Percentiles rank a stretch among this genome's conserved stretches.
These are phyloP conservation scores for Brenthis daphne DNA, from an alignment of 2,888 invertebrate species.

Conservation along the genomic window DNA sequence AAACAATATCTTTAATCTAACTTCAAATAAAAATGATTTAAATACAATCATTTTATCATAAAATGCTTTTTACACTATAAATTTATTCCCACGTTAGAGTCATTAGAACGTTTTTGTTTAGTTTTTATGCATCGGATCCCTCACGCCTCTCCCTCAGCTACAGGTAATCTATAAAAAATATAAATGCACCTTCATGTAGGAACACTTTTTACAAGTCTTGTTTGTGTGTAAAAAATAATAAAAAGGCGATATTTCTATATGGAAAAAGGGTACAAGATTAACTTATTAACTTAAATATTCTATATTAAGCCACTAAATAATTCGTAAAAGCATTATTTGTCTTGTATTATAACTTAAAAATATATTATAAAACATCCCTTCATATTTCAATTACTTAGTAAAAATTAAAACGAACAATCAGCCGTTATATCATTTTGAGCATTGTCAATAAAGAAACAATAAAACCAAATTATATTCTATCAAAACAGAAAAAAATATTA, in stretches of 20 bases:
- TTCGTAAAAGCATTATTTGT: too few species aligned
- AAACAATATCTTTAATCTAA: too few species aligned
- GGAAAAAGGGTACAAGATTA: too few species aligned
- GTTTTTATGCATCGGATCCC: constrained; percentile 51
- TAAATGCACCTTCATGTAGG: constrained; percentile 6
- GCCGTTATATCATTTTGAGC: too few species aligned
- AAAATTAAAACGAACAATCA: too few species aligned
- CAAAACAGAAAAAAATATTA: constrained; percentile 32
- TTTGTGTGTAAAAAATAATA: background rate
- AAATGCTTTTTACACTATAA: constrained; percentile 25
- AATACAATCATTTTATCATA: background rate
- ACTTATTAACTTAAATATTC: too few species aligned
- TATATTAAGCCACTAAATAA: too few species aligned
- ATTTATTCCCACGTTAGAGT: constrained; percentile 63
- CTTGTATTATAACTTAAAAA: too few species aligned
- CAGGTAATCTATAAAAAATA: constrained; percentile 65
- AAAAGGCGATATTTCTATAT: too few species aligned
- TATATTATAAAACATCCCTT: too few species aligned
- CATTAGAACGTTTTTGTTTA: constrained; percentile 52
- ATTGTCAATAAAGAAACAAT: background rate
- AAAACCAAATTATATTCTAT: constrained; percentile 15
- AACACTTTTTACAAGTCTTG: constrained; percentile 4
- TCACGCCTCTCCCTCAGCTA: constrained; percentile 55
- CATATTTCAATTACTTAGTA: too few species aligned
- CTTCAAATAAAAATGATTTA: background rate